Base-by-base conservation (phyloP, 2,113 vertebrate genomes). In the Diphyllodes magnificus region DNA sequence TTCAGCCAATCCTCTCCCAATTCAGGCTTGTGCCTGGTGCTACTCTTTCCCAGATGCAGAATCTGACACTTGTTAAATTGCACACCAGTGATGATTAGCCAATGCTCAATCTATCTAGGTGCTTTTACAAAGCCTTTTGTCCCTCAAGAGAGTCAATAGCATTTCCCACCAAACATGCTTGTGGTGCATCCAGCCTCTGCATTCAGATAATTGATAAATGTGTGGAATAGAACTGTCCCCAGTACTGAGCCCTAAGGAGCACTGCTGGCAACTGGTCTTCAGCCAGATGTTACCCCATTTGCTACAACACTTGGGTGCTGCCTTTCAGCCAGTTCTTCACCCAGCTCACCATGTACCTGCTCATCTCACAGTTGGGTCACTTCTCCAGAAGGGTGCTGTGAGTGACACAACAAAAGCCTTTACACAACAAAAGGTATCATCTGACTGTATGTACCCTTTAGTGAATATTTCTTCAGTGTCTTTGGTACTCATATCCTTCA, bases 1-100 rank as follows among this genome's bases (percentile, higher is more conserved):
- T 9, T 13, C 17, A 45, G 10, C 8, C 19, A 7, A 14, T 40
- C 11, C 11, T 23, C 28, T 70, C 44, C 28, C 47, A 28, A 0
- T 28, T 50, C 35, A 30, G 24, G 8, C 6, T 30, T 37, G 9
- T 68, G 40, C 13, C 40, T 2, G 2, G 9, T 1, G 3, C 33
- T 65, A 17, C 9, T 39, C 15, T 2, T 8, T 35, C 24, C 21
- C 15, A 69, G 39, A 16, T 28, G 21, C 35, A 70, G 45, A 39
- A 11, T 50, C 31, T 2, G 4, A 13, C 35, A 18, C 19, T 25
- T 50, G 7, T 54, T 24, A 28, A 64, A 50, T 40, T 45, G 12
- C 33, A 33, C 50, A 33, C 4, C 28, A 27, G 0, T 40, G 17
- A 35, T 40, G 10, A 39, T 45, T 50, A 40, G 13, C 8, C 11